Evolutionary conservation across 2,888 invertebrate genomes (phyloP), one percentile per base, ranked within the genome.

Genomic region (Desoria tigrina): DNA sequence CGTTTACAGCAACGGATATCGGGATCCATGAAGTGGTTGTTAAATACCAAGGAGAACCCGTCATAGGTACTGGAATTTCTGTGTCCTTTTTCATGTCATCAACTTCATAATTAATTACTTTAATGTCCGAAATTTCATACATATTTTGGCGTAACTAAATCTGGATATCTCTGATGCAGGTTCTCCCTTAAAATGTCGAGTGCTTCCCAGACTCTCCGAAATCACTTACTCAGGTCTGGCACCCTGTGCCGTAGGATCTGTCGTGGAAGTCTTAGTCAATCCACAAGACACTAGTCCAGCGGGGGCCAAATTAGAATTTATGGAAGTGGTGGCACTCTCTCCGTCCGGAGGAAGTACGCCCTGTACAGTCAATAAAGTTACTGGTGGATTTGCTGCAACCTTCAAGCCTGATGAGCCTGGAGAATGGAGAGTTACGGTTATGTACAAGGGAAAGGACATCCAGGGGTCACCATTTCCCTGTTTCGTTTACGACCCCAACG

Each of bases 321-420:
- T 97, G 65, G 86, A 92, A 75, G 95, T 98, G 61, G 92, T 93
- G 56, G 96, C 97, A 0, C 89, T 90, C 77, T 90, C 95, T 24
- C 97, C 97, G 0, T 89, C 90, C 57, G 94, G 94, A 16, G 86
- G 90, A 53, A 86, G 89, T 0, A 85, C 91, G 63, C 85, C 87
- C 68, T 90, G 92, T 79, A 91, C 92, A 0, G 88, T 92, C n/a
- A 71, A 70, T 27, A 89, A 90, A 71, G 87, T 89, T n/a, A 89
- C 90, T 53, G 93, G 92, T 63, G 91, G 92, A 61, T 95, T 94
- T 79, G 92, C 92, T 75, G 95, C 97, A 73, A 95, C 93, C 77
- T 98, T 98, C 81, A 93, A 95, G 79, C 98, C 98, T 0, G 92
- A 94, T 77, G 97, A 98, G 83, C 90, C 94, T 42, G 98, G 97